Conservation (phyloP, 2,888 invertebrate genomes). For the Palloptera scutellata region DNA sequence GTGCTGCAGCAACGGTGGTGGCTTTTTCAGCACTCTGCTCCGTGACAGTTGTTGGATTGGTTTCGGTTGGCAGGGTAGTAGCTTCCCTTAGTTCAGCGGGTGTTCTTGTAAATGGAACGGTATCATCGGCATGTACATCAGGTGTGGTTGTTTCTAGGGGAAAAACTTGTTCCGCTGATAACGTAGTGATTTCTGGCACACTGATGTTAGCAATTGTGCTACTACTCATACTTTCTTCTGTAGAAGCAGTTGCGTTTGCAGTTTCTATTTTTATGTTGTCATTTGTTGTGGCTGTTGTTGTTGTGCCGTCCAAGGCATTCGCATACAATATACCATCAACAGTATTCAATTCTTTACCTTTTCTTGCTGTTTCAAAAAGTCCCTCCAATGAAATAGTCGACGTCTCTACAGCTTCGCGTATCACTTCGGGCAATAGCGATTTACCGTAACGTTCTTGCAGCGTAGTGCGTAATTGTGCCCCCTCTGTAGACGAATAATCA, state of each 20-base stretch:
- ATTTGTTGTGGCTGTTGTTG: conserved; percentile 55
- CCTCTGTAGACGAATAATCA: conserved; percentile 25
- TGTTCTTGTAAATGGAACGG: conserved; percentile 19
- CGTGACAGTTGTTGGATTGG: conserved; percentile 26
- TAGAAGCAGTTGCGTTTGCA: conserved; percentile 12
- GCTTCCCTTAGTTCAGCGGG: conserved; percentile 16
- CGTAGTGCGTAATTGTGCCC: conserved; percentile 15
- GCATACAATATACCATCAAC: conserved; percentile 63
- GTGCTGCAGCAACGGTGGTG: conserved; percentile 41
- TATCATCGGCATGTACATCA: conserved; percentile 5
- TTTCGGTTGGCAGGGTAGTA: conserved; percentile 34
- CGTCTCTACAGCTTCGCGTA: conserved; percentile 66
- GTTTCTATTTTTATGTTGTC: conserved; percentile 24
- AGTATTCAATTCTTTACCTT: conserved; percentile 55
- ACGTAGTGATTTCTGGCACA: conserved; percentile 2
- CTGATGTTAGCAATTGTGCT: neutral
- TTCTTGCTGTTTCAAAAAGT: conserved; percentile 69
- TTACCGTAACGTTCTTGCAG: conserved; percentile 50
- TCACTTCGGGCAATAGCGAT: conserved; percentile 57
- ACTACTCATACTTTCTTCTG: conserved; percentile 2
- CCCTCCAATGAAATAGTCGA: conserved; percentile 75
- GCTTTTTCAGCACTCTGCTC: conserved; percentile 31
- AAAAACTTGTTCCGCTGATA: neutral
- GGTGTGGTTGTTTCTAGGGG: neutral
- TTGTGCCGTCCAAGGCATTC: conserved; percentile 54